A percentile compares a stretch with the other conserved stretches of the same genome.
Evolutionary conservation across 1,140 invertebrate species (phyloP).

Genomic region (Aplysia californica): DNA sequence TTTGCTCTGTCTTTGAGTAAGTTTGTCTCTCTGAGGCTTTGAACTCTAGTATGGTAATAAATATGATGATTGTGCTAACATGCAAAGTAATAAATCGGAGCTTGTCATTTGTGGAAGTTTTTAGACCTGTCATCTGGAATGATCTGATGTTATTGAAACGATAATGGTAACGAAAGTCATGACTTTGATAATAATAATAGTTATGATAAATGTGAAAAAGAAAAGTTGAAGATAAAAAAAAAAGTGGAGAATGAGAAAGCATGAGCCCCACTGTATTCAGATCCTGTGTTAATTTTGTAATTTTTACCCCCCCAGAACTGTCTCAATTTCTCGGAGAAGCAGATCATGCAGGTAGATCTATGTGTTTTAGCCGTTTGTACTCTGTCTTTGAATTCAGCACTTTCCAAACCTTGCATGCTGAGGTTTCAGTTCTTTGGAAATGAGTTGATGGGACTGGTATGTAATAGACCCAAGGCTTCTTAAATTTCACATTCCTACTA

Average conservation of each 20-base stretch:
- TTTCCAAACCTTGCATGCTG: no score
- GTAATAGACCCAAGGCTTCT: no score
- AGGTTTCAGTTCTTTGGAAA: no score
- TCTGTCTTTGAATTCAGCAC: neutral
- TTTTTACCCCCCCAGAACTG: neutral
- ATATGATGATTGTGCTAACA: no score
- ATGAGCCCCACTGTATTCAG: neutral
- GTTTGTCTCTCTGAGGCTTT: no score
- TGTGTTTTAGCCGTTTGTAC: neutral
- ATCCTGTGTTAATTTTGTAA: neutral
- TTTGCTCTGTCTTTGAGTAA: no score
- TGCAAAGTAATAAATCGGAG: no score
- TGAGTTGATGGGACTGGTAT: no score
- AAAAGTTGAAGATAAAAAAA: neutral
- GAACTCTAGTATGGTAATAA: no score
- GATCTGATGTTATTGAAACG: neutral
- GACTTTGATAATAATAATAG: neutral
- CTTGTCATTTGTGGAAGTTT: no score
- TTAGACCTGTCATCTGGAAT: neutral
- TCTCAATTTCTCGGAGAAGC: slow-evolving; percentile 10
- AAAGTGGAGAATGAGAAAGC: neutral
- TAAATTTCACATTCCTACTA: no score
- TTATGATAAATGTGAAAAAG: neutral
- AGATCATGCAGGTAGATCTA: slow-evolving; percentile 24
- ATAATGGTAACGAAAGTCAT: neutral